Percentiles rank a stretch among this genome's conserved stretches.
These are phyloP conservation scores for Masticophis lateralis DNA, from an alignment of 2,797 vertebrate genomes.

Conservation along the genomic window DNA sequence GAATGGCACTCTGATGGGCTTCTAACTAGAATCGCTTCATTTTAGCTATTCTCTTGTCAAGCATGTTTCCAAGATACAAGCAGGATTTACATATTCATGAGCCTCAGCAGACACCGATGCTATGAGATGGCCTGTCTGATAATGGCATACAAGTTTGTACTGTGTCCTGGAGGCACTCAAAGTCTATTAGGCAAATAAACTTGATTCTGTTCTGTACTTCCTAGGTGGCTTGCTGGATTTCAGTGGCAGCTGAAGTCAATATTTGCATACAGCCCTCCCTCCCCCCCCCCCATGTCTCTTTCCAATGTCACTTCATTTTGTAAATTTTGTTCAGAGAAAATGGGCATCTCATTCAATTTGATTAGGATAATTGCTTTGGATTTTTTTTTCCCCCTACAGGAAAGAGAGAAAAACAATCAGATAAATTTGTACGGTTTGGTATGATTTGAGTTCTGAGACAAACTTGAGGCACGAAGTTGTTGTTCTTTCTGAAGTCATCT, in stretches of 20 bases:
- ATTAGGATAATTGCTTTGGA: background rate
- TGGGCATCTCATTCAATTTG: background rate
- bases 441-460: background rate
- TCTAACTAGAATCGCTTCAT: conserved; percentile 76
- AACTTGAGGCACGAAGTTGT: background rate
- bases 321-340: conserved; percentile 30
- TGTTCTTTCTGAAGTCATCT: background rate
- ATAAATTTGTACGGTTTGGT: background rate
- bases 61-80: conserved; percentile 74
- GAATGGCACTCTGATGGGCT: conserved; percentile 74
- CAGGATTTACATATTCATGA: conserved; percentile 79
- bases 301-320: conserved; percentile 16
- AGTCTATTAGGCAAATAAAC: conserved; percentile 72
- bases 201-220: conserved; percentile 58
- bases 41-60: conserved; percentile 78
- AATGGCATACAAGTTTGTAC: conserved; percentile 75
- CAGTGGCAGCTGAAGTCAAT: conserved; percentile 39
- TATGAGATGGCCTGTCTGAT: conserved; percentile 69
- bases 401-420: background rate
- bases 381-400: background rate
- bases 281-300: background rate
- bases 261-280: conserved; percentile 21
- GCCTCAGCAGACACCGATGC: conserved; percentile 63
- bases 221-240: conserved; percentile 54
- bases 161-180: conserved; percentile 71